Evolutionary conservation across 1,140 invertebrate genomes (phyloP), one percentile per base, ranked within the genome.

Genomic region (Neoseiulus cucumeris): DNA sequence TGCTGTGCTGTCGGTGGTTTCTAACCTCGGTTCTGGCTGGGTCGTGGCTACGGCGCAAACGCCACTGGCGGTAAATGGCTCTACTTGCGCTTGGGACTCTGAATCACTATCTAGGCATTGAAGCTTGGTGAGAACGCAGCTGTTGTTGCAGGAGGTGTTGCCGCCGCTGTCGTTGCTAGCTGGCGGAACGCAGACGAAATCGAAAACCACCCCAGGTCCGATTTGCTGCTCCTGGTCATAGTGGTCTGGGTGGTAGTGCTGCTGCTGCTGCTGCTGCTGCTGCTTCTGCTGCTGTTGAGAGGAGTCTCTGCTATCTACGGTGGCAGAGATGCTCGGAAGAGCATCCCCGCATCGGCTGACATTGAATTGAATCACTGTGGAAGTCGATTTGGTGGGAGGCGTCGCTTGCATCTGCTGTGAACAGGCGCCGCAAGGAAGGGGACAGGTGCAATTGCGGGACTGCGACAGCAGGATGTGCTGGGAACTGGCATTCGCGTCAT

Each of bases 121-220:
- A 39, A 39, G 33, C 33, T 39, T 9, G 33, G 33, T 68, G 65
- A 44, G 25, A 28, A 2, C 44, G 65, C 2, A 2, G 42, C 28
- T 64, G 44, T 20, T 51, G n/a, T 9, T 67, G 67, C n/a, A n/a
- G 42, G 22, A 18, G 17, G 73, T 44, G 55, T 69, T 66, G 33
- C 41, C 47, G 25, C 66, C 66, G 39, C 44, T 68, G 55, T 67
- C 68, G 47, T 68, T 69, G 68, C 69, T 74, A 66, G 68, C 68
- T 42, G 4, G 33, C 4, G 33, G 33, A 39, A 39, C 4, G 33
- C 33, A 39, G 33, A 9, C 33, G 33, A 39, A 39, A 39, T 39
- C 33, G 33, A 39, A 39, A 39, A 39, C 33, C 33, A 39, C 33
- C 33, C 9, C 33, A 39, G 33, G 33, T 39, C 33, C 33, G 33